Percentiles rank a stretch among this genome's conserved stretches.
phyloP scores from a whole-genome alignment of 1,140 invertebrate genomes.

The Himalopsyche phryganea region DNA sequence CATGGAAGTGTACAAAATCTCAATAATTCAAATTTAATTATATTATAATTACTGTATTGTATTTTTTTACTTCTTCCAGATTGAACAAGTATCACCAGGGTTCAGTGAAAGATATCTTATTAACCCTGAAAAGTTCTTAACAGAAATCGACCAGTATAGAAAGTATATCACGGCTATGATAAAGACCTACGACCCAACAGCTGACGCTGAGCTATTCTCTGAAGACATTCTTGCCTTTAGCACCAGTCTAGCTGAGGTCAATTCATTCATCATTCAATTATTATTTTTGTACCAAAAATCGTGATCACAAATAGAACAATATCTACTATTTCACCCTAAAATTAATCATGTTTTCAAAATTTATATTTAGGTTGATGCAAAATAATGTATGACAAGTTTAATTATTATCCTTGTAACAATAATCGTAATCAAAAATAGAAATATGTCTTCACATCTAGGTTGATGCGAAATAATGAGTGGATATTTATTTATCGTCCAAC shows the following conservation, averaged over 20 bases:
- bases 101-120: conserved; percentile 64
- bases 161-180: conserved; percentile 60
- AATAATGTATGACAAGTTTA: no score
- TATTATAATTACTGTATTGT: no score
- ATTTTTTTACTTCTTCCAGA: conserved; percentile 45
- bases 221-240: conserved; percentile 69
- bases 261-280: neutral
- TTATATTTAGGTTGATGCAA: neutral
- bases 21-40: no score
- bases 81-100: conserved; percentile 64
- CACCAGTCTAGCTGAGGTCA: conserved; percentile 63
- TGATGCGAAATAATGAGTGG: no score
- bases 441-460: no score
- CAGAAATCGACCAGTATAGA: conserved; percentile 59
- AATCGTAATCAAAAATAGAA: no score
- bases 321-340: no score
- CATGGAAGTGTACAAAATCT: no score
- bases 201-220: conserved; percentile 53
- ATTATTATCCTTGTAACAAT: no score
- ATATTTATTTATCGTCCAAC: no score
- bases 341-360: conserved; percentile 1
- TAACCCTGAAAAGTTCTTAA: conserved; percentile 56
- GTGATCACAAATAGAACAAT: neutral
- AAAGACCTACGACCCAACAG: conserved; percentile 49
- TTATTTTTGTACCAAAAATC: no score